phyloP scores from a whole-genome alignment of 30 jellyfish, hydroid and myxozoan species.

The Haliclystus octoradiatus region DNA sequence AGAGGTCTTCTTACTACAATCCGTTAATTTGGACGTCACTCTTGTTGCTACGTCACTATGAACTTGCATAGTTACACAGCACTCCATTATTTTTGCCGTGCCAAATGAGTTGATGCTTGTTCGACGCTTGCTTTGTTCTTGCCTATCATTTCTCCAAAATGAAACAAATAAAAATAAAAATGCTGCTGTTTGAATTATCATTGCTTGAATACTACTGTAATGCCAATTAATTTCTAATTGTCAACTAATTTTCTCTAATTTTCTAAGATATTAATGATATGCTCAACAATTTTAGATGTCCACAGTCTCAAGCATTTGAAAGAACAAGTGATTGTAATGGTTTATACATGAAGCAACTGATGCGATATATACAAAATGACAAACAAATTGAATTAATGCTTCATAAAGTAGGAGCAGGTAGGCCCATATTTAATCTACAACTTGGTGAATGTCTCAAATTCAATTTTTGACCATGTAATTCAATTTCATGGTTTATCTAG shows the following conservation, averaged over 20 bases:
- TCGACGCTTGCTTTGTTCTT: not conserved
- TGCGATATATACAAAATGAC: slow-evolving; percentile 38
- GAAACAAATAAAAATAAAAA: too few species aligned
- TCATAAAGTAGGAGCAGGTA: slow-evolving; percentile 56
- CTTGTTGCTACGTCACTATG: too few species aligned
- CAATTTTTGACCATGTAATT: not conserved
- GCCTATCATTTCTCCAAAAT: too few species aligned
- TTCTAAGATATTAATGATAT: too few species aligned
- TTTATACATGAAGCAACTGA: slow-evolving; percentile 73
- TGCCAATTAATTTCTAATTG: too few species aligned
- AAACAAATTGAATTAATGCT: slow-evolving; percentile 44
- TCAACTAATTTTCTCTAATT: too few species aligned
- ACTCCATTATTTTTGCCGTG: too few species aligned
- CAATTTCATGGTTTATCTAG: not conserved
- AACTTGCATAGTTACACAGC: too few species aligned
- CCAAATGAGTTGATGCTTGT: not conserved
- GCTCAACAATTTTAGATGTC: slow-evolving; percentile 72
- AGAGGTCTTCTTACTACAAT: too few species aligned
- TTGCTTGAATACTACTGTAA: too few species aligned
- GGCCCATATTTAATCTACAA: not conserved
- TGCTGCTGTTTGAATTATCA: too few species aligned
- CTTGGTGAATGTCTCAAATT: not conserved
- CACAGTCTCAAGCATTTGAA: slow-evolving; percentile 89
- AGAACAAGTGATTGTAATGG: slow-evolving; percentile 65
- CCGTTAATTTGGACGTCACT: too few species aligned